Evolutionary conservation across 2,888 invertebrate species (phyloP), one percentile per base, ranked within the genome.

Genomic region (Aquatica leii): DNA sequence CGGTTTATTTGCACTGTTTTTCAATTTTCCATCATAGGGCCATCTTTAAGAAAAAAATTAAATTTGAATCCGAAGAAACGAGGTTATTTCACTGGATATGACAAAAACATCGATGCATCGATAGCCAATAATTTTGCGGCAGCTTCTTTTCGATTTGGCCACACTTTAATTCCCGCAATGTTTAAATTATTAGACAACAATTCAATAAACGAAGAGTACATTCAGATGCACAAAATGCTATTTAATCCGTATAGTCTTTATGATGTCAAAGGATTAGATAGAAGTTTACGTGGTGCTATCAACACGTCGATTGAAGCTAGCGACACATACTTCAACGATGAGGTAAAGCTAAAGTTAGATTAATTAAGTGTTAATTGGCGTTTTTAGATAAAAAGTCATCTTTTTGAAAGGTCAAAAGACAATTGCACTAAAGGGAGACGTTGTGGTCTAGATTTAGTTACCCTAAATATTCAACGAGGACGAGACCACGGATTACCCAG

Each of bases 81-180:
- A 0, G 89, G 87, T 0, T 86, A 85, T 77, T 83, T 84, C 11
- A 67, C 77, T 15, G 80, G 80, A 3, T 93, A 94, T 77, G 87
- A 92, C 76, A 81, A 85, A 0, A 79, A 79, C 0, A 84, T 92
- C 6, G 89, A 96, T 78, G 89, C 95, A 0, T 85, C 88, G 2
- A 86, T 96, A 54, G 91, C 93, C 9, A 96, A 96, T 81, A 89
- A 88, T 77, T 95, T 96, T 82, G 91, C 95, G 0, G 85, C 91
- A 0, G 89, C 95, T 0, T 93, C 91, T 0, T 96, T 95, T 78
- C 86, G 97, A 67, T 96, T 97, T 76, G 97, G 95, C 0, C 95
- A 96, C 75, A 94, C 94, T 0, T 81, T 95, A 11, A 82, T 96
- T 15, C 93, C 93, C 53, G 90, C 91, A 11, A 80, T 94, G 53